Conservation (phyloP, 2,113 vertebrate genomes). For the Upupa epops region DNA sequence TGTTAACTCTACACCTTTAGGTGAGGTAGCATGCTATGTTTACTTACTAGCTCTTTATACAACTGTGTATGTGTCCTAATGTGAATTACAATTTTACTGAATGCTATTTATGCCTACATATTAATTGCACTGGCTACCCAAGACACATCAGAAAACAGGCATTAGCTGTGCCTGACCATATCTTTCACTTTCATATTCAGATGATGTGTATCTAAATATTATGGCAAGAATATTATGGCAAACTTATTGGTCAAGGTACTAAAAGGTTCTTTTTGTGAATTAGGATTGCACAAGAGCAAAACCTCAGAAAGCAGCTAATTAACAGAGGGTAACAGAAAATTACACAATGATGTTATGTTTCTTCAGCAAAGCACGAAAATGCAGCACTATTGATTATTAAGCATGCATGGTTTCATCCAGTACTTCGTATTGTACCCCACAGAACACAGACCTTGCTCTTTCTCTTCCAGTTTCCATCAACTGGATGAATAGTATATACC, state of each 20-base stretch:
- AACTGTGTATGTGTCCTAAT: background rate
- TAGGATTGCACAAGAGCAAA: background rate
- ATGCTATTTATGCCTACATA: background rate
- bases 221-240: background rate
- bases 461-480: background rate
- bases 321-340: background rate
- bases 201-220: background rate
- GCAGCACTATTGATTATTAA: background rate
- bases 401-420: background rate
- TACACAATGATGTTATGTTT: background rate
- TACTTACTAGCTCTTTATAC: conserved; percentile 21
- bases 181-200: background rate
- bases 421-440: background rate
- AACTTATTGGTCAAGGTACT: background rate
- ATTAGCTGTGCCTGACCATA: background rate
- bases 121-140: background rate
- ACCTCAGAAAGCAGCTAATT: background rate
- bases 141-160: background rate
- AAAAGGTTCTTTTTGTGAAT: background rate
- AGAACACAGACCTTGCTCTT: background rate
- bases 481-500: background rate
- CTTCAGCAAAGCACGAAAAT: background rate
- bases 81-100: background rate
- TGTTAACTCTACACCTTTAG: conserved; percentile 14
- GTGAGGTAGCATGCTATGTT: background rate